These are phyloP conservation scores for Cyrtodaria siliqua DNA, from an alignment of 2,888 invertebrate species.

Conservation along the genomic window DNA sequence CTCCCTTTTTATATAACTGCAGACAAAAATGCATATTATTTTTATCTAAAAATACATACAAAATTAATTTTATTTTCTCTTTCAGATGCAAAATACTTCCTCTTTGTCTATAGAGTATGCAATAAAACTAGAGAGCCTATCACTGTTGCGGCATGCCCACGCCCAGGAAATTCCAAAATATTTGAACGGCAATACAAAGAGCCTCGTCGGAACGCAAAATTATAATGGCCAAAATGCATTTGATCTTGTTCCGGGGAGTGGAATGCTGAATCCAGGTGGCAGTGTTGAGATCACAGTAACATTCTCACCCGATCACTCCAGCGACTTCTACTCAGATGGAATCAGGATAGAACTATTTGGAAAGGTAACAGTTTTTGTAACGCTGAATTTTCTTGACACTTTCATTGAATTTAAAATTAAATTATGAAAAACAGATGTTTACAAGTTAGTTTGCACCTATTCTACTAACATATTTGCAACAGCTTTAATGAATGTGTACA, in stretches of 20 bases:
- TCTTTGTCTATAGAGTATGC: constrained; percentile 82
- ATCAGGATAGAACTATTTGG: constrained; percentile 84
- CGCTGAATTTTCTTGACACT: too few species aligned
- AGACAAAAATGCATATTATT: too few species aligned
- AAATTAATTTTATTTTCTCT: too few species aligned
- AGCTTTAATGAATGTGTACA: too few species aligned
- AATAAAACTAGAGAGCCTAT: constrained; percentile 83
- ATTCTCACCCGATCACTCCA: constrained; percentile 85
- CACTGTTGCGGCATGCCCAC: constrained; percentile 74
- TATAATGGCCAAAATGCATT: constrained; percentile 85
- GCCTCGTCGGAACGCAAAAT: constrained; percentile 84
- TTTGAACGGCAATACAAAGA: constrained; percentile 66
- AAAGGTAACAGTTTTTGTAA: constrained; percentile 69
- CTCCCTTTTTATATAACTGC: too few species aligned
- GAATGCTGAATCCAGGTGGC: constrained; percentile 81
- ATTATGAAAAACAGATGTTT: too few species aligned
- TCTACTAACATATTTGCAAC: too few species aligned
- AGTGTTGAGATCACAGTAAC: constrained; percentile 83
- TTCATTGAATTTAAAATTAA: too few species aligned
- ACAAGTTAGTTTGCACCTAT: too few species aligned
- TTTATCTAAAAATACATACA: too few species aligned
- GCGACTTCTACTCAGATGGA: constrained; percentile 84
- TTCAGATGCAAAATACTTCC: constrained; percentile 84
- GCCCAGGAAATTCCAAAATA: constrained; percentile 79
- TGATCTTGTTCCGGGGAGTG: constrained; percentile 84